Evolutionary conservation across 2,113 vertebrate species (phyloP), one percentile per base, ranked within the genome.

Genomic region (Gnathonemus echidnorhynchus): DNA sequence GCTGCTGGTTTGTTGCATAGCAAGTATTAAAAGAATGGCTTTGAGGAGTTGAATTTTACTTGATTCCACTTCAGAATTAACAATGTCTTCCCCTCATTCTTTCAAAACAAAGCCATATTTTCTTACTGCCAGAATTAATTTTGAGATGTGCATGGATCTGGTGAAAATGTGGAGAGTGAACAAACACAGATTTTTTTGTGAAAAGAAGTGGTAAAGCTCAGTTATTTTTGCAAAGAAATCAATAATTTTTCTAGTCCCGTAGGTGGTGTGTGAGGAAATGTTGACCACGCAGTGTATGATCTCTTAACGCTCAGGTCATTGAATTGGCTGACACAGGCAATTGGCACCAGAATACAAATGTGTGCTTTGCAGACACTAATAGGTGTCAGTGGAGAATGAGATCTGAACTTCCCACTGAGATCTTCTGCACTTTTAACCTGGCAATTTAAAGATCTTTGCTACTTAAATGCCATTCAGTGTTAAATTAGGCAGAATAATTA

Each of bases 401-500:
- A 39, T 39, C 48, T 31, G 48, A 89, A 53, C 21, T 35, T 50
- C 74, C 66, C 74, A n/a, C 74, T 50, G 48, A 13, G 8, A 56
- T 35, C 27, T 45, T 52, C 49, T 52, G 35, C 2, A 88, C n/a
- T 88, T 80, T 31, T 50, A 83, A 21, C 48, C 70, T 49, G 27
- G 31, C 50, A 87, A 88, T 90, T 84, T 62, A 48, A 50, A 66
- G 87, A 89, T 85, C 49, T 62, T 84, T 50, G 56, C n/a, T 52
- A 58, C 87, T 83, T 62, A 85, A 84, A 58, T 66, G 35, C 74
- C 49, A 58, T 90, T 90, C 70, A 53, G 8, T 45, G 52, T 90
- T 88, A 83, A 80, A 89, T 48, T 56, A 88, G 50, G 70, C 62
- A 74, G 58, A 88, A 31, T 88, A 88, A 62, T 88, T 88, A 83